Percentiles rank a stretch among this genome's conserved stretches.
Conservation (phyloP, 2,888 invertebrate genomes). For the Rambutsinella grinnellia region DNA sequence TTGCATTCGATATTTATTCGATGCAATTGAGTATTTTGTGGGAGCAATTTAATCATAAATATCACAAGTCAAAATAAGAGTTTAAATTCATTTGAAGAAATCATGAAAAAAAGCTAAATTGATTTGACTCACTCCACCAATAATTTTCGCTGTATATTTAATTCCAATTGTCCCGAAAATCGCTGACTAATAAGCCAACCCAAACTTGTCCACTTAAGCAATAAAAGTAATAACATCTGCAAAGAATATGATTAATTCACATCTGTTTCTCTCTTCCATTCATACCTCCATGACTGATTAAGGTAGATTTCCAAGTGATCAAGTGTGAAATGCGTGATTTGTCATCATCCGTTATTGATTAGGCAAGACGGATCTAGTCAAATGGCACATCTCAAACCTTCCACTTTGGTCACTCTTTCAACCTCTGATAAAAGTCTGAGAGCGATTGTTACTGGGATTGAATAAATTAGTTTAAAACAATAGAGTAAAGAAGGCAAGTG, state of each 20-base stretch:
- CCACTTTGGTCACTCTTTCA: neutral
- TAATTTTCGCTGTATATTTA: too few species aligned
- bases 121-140: too few species aligned
- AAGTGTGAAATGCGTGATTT: slow-evolving; percentile 49
- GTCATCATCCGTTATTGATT: slow-evolving; percentile 45
- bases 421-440: neutral
- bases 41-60: too few species aligned
- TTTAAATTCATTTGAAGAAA: too few species aligned
- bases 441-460: slow-evolving; percentile 28
- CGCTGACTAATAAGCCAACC: slow-evolving; percentile 28
- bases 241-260: slow-evolving; percentile 30
- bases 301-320: slow-evolving; percentile 35
- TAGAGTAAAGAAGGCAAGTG: slow-evolving; percentile 42
- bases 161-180: slow-evolving; percentile 5
- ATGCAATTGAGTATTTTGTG: too few species aligned
- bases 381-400: neutral
- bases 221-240: too few species aligned
- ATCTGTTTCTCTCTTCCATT: slow-evolving; percentile 26
- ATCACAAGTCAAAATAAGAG: too few species aligned
- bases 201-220: neutral
- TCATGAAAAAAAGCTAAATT: too few species aligned
- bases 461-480: slow-evolving; percentile 56
- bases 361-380: neutral
- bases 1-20: too few species aligned
- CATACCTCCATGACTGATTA: slow-evolving; percentile 9